Base-by-base conservation (phyloP, 2,797 vertebrate genomes). In the Loris lydekkerianus region DNA sequence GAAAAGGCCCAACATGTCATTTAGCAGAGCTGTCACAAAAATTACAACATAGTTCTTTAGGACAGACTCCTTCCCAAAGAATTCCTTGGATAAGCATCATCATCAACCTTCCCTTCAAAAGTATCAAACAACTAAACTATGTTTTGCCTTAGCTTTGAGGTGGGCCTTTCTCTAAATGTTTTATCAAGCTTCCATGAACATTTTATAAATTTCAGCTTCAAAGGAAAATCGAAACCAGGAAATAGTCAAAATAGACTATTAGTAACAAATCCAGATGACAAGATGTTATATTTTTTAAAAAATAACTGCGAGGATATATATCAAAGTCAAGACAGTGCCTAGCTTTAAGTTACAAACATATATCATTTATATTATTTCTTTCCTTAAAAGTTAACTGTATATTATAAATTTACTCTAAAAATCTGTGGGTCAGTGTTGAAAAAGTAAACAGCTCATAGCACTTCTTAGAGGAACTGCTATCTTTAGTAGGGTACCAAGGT, bases 141-240 rank as follows among this genome's bases (percentile, higher is more conserved):
- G 53, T 73, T 67, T 85, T 53, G 2, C 29, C 20, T 91, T 75
- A 18, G 7, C 29, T 93, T 27, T 80, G 23, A 18, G 23, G 18
- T 63, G 14, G 14, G 43, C 11, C 2, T 46, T 56, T 94, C 8
- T 87, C 75, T 91, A 23, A 67, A 13, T 72, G 80, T 63, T 81
- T 25, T 29, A 88, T 40, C 29, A 69, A 85, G 60, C 5, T 15
- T 76, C 29, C 40, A 31, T 61, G 9, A 93, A 40, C 4, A 81
- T 76, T 88, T 73, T 60, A 86, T 89, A 77, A 85, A 92, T 88
- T 93, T 93, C 21, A 89, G 6, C 11, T 43, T 78, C n/a, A 92
- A 96, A 80, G 14, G 73, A 87, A 56, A 61, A 72, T 67, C 14
- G 76, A 61, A 80, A 31, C 13, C 76, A 46, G 49, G 0, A 83